Conservation (phyloP, 30 jellyfish, hydroid and myxozoan genomes). For the Aurelia sp. region DNA sequence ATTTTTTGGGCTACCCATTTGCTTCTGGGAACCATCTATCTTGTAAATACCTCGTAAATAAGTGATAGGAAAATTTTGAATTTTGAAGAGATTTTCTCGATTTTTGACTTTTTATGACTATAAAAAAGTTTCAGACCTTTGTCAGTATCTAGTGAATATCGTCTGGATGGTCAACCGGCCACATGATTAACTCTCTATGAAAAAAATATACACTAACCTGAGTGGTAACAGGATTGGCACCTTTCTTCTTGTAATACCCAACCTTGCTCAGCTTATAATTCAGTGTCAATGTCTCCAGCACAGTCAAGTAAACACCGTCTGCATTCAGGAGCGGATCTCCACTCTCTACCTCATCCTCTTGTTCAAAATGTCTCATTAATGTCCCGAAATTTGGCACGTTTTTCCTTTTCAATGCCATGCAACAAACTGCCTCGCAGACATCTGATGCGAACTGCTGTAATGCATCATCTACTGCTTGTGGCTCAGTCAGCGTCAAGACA, state of each 20-base stretch:
- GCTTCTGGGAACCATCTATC: too few relatives aligned
- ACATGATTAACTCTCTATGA: too few relatives aligned
- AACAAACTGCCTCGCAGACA: constrained; percentile 98
- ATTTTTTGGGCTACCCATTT: too few relatives aligned
- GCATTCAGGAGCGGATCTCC: constrained; percentile 90
- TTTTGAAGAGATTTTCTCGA: too few relatives aligned
- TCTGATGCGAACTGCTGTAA: constrained; percentile 98
- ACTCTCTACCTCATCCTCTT: constrained; percentile 58
- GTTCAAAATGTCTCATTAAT: constrained; percentile 64
- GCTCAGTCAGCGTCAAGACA: constrained; percentile 85
- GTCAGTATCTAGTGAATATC: too few relatives aligned
- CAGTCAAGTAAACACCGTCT: constrained; percentile 95
- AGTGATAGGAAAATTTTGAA: too few relatives aligned
- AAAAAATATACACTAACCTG: constrained; percentile 49
- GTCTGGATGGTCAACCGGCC: too few relatives aligned
- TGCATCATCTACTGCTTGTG: constrained; percentile 93
- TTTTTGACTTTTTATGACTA: too few relatives aligned
- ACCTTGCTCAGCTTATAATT: constrained; percentile 65
- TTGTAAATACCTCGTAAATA: too few relatives aligned
- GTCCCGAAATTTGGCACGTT: constrained; percentile 98
- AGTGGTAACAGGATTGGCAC: constrained; percentile 46
- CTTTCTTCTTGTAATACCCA: constrained; percentile 80
- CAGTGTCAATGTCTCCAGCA: constrained; percentile 72
- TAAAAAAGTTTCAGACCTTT: too few relatives aligned
- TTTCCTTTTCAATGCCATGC: constrained; percentile 96